Evolutionary conservation across 2,113 vertebrate genomes (phyloP), one percentile per base, ranked within the genome.

Genomic region (Psammodynastes pulverulentus): DNA sequence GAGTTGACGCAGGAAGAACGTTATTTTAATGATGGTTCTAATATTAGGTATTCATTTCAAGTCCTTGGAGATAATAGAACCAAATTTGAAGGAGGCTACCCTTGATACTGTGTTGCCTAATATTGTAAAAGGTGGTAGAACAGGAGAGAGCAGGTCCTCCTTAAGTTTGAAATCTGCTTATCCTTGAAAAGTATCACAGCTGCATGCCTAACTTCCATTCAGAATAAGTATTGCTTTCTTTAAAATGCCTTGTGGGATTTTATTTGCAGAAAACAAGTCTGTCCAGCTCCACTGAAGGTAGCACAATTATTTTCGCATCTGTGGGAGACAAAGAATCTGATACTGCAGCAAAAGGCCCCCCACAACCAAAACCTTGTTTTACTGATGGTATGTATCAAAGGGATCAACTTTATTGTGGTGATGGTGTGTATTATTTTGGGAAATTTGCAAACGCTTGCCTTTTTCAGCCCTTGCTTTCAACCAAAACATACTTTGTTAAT

Each of bases 261-360:
- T 93, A 46, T 95, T 97, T 96, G 86, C 96, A 99, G 98, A 98
- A 95, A 89, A 29, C 97, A 52, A 97, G 97, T 94, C 97, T 95
- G 92, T 94, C 95, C 9, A 99, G 99, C 96, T 98, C 98, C 21
- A 99, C 99, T 34, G 98, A 99, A 96, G 98, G 98, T 93, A 99
- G 99, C 96, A 99, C 99, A 15, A 97, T 99, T 90, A 98, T 98
- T 95, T 97, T 98, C 91, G 94, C 95, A 92, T 92, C 96, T 87
- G 96, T 94, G 52, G 97, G 98, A 95, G 98, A 99, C 67, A 98
- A 98, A 43, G 97, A 97, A 89, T 45, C 97, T n/a, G 98, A 98
- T 45, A 88, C 95, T 86, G 98, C 98, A 93, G 85, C 97, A 46
- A 96, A 98, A 89, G 98, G 98, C 92, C 87, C 96, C 3, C 97